phyloP scores from a whole-genome alignment of 2,113 vertebrate species.

The Tauraco erythrolophus region DNA sequence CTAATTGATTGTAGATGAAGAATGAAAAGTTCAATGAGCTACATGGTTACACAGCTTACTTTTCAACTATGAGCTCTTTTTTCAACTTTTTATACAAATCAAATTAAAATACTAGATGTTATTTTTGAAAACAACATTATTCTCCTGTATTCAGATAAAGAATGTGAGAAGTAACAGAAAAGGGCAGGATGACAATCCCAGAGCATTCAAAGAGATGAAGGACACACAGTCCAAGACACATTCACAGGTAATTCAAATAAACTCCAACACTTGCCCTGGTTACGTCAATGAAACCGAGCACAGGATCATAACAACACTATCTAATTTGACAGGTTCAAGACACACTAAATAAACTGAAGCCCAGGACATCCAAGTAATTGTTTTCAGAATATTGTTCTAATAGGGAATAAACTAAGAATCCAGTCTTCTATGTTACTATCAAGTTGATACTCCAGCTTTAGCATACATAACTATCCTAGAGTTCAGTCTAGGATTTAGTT shows the following conservation, averaged over 20 bases:
- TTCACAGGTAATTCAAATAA: neutral
- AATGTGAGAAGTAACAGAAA: neutral
- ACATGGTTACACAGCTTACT: neutral
- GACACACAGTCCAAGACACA: neutral
- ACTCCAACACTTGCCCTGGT: neutral
- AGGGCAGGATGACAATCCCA: neutral
- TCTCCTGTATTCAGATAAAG: neutral
- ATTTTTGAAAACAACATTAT: neutral
- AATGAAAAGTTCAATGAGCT: neutral
- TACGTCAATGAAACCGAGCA: neutral
- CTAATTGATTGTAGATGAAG: constrained; percentile 3
- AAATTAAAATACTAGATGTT: neutral
- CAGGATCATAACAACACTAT: neutral
- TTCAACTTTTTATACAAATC: neutral
- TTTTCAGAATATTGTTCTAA: neutral
- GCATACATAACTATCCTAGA: neutral
- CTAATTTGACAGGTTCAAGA: neutral
- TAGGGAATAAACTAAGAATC: neutral
- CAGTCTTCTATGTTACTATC: neutral
- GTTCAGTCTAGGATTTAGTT: neutral
- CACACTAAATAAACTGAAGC: neutral
- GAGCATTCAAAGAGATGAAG: neutral
- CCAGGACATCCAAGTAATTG: neutral
- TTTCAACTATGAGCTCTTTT: neutral
- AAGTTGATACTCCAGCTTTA: neutral